Evolutionary conservation across 2,888 invertebrate genomes (phyloP), one percentile per base, ranked within the genome.

Genomic region (Cheilosia pagana): DNA sequence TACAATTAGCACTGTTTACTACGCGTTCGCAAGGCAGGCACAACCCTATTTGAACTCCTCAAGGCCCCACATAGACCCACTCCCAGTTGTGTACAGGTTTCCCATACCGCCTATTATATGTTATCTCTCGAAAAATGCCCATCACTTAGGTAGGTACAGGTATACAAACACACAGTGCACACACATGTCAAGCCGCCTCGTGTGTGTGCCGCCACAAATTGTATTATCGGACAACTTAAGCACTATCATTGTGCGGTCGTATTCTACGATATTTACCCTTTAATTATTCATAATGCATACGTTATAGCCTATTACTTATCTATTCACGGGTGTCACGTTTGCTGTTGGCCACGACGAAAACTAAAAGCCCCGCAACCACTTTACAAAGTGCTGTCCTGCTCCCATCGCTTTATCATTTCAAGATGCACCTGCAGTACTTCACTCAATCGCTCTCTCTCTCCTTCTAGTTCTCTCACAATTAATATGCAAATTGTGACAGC

Each of bases 221-320:
- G 23, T 35, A 35, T 48, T 78, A 55, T 60, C 72, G 21, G 19
- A 50, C 62, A 55, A 62, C 68, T 68, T 75, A 68, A 70, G 48
- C 45, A 70, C 74, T 78, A 68, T 67, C 60, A 71, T 77, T 68
- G 74, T 48, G 65, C 57, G 63, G 62, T 41, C 62, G 68, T 52
- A 57, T 62, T 62, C 68, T 68, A 57, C 62, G 50, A 65, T 70
- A 79, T 63, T 63, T 74, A 78, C 75, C 53, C 75, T 65, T 70
- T 70, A 79, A 85, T 85, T 85, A 85, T 85, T 85, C 75, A 79
- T 79, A 71, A 85, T 79, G 53, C 28, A 39, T 74, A 50, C 60
- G 35, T 53, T 79, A 60, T 65, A 65, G 70, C 21, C 75, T 75
- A 71, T 79, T 55, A 81, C 75, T 75, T 79, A 85, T 74, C 70